Evolutionary conservation across 2,888 invertebrate species (phyloP).

Genomic region (Dromius quadrimaculatus): DNA sequence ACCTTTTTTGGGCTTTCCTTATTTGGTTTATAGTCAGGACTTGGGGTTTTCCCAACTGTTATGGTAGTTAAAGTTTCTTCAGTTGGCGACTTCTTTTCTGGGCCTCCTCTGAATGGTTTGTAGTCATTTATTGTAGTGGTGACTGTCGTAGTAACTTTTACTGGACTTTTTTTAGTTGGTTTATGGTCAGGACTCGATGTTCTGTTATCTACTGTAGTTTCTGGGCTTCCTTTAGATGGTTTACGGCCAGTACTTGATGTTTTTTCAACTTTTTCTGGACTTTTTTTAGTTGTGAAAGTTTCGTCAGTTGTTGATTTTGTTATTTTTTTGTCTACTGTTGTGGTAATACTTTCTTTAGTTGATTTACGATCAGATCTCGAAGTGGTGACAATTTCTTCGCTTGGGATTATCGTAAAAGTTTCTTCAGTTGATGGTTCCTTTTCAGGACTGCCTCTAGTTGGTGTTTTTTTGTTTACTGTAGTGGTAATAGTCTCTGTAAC

Average conservation of each 20-base stretch:
- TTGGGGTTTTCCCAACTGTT: neutral
- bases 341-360: conserved; percentile 22
- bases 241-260: conserved; percentile 47
- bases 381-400: neutral
- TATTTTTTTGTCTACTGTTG: neutral
- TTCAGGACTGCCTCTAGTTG: neutral
- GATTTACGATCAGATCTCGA: neutral
- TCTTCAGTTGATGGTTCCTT: neutral
- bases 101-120: conserved; percentile 36
- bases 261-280: conserved; percentile 38
- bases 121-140: conserved; percentile 20
- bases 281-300: neutral
- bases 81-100: too few relatives aligned
- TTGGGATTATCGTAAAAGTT: conserved; percentile 6
- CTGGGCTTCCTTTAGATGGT: conserved; percentile 39
- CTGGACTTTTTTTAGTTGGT: conserved; percentile 8
- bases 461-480: too few relatives aligned
- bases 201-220: neutral
- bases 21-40: neutral
- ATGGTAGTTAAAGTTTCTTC: too few relatives aligned
- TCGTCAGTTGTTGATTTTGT: neutral
- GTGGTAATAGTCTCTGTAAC: neutral
- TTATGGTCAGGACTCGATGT: conserved; percentile 1
- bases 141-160: neutral
- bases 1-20: conserved; percentile 12